A percentile compares a stretch with the other conserved stretches of the same genome.
Evolutionary conservation across 2,888 invertebrate genomes (phyloP).

Genomic region (Drosophila subquinaria): DNA sequence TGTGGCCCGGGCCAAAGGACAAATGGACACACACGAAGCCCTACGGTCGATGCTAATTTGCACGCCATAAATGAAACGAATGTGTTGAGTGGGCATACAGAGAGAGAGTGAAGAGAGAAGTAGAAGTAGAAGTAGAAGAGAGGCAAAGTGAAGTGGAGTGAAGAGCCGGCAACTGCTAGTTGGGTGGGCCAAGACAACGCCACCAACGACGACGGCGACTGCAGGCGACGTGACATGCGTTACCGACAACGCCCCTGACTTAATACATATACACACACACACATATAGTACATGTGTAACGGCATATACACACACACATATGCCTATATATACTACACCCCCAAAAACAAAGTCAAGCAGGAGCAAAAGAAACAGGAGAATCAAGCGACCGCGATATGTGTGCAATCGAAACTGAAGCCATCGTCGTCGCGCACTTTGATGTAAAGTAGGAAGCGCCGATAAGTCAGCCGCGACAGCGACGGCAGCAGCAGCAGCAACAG

Average conservation of each 20-base stretch:
- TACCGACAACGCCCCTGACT: constrained; percentile 60
- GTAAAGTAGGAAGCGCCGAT: constrained; percentile 64
- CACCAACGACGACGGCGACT: constrained; percentile 24
- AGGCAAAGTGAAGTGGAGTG: constrained; percentile 47
- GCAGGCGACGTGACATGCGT: constrained; percentile 57
- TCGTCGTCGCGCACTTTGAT: constrained; percentile 53
- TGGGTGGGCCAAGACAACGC: constrained; percentile 51
- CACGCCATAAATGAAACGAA: constrained; percentile 80
- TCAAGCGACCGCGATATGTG: constrained; percentile 25
- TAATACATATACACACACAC: constrained; percentile 30
- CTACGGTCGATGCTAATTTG: constrained; percentile 77
- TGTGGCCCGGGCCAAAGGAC: constrained; percentile 69
- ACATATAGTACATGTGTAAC: constrained; percentile 3
- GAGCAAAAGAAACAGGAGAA: neutral
- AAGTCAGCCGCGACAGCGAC: constrained; percentile 46
- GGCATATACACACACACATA: neutral
- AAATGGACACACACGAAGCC: constrained; percentile 57
- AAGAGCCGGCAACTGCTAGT: constrained; percentile 46
- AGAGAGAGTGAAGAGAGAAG: constrained; percentile 5
- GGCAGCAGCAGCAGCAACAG: constrained; percentile 29
- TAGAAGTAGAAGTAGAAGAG: constrained; percentile 8
- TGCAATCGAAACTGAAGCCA: constrained; percentile 36
- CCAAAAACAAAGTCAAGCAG: constrained; percentile 9
- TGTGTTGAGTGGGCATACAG: constrained; percentile 63
- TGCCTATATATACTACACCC: constrained; percentile 24